Base-by-base conservation (phyloP, 2,888 invertebrate genomes). In the Coleophora flavipennella region DNA sequence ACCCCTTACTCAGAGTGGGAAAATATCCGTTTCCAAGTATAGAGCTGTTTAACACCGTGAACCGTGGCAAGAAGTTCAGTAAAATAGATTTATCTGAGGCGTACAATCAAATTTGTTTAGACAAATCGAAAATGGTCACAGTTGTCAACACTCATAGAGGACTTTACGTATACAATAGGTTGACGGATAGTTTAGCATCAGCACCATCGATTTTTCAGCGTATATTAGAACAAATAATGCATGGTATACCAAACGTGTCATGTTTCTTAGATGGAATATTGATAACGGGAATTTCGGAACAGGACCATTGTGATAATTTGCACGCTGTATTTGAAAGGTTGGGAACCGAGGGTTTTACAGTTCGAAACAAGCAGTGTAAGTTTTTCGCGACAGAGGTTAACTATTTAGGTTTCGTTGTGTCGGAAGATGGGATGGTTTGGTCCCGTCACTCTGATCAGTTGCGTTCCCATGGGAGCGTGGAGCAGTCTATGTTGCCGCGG, bases 141-240 rank as follows among this genome's bases (percentile, higher is more conserved):
- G 44, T 46, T 0, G 43, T 48, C n/a, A 49, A 49, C 27, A 53
- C 51, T 1, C 50, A 50, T 31, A 44, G 39, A 32, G 50, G 51
- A 0, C 31, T 51, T 7, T 51, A 44, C 27, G 35, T 20, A 14
- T 52, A 48, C 25, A 52, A 51, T 31, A 31, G 49, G 9, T 29
- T 54, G 3, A 41, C 49, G 2, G 50, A 45, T 33, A 50, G 49
- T 0, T 13, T 52, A 10, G n/a, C 48, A 1, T 48, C 47, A 1
- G 44, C 46, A 26, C 48, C 50, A 4, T 44, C 42, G 1, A n/a
- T n/a, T n/a, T n/a, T n/a, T n/a, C n/a, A n/a, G n/a, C n/a, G n/a
- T n/a, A n/a, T n/a, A n/a, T 12, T 49, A 31, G n/a, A n/a, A n/a
- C n/a, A n/a, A n/a, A n/a, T n/a, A n/a, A n/a, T n/a, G n/a, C n/a